Conservation (phyloP, 2,113 vertebrate genomes). For the Cottus gobio region DNA sequence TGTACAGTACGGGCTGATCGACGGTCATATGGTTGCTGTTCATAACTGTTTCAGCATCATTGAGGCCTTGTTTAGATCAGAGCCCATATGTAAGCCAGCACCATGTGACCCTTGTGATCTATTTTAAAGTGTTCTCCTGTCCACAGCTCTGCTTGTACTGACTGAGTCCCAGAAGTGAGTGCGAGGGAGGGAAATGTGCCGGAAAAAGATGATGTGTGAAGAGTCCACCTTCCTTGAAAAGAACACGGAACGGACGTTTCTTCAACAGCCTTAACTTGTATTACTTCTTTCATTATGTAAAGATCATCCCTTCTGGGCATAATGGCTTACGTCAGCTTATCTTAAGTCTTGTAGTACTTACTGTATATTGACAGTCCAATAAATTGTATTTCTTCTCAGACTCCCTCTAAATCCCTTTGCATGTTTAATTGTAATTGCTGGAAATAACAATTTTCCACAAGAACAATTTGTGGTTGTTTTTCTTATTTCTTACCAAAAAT, state of each 20-base stretch:
- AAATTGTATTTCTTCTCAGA: background rate
- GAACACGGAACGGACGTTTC: slow-evolving; percentile 5
- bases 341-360: background rate
- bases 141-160: background rate
- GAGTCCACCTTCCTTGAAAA: background rate
- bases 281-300: slow-evolving; percentile 19
- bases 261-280: background rate
- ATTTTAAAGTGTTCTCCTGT: slow-evolving; percentile 22
- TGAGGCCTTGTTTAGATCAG: background rate
- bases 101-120: slow-evolving; percentile 1
- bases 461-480: background rate
- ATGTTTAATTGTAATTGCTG: background rate
- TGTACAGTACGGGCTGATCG: background rate
- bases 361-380: background rate
- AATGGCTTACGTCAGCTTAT: background rate
- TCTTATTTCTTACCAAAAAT: background rate
- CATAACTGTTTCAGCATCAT: background rate
- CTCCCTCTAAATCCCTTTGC: background rate
- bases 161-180: slow-evolving; percentile 21
- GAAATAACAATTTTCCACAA: background rate
- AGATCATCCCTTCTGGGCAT: slow-evolving; percentile 1
- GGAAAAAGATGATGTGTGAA: slow-evolving; percentile 12
- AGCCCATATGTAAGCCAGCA: background rate
- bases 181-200: slow-evolving; percentile 4
- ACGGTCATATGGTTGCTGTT: background rate